These are phyloP conservation scores for Chorisops tibialis DNA, from an alignment of 2,888 invertebrate species.

Conservation along the genomic window DNA sequence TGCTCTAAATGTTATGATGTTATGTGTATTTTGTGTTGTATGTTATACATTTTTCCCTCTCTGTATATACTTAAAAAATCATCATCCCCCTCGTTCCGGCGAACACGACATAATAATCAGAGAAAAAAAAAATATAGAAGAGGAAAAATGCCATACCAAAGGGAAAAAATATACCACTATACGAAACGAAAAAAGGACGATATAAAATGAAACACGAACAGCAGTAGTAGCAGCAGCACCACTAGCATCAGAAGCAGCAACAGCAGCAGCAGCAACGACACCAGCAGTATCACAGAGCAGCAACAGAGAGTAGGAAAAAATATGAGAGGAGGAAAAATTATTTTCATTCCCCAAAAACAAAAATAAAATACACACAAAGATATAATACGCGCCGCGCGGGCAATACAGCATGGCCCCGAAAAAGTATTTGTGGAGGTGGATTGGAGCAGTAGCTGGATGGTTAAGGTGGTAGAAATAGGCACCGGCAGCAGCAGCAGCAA, in stretches of 20 bases:
- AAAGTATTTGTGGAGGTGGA: constrained; percentile 24
- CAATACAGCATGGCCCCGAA: neutral
- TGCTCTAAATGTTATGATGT: constrained; percentile 42
- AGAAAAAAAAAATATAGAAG: constrained; percentile 9
- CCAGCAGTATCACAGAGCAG: neutral
- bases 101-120: constrained; percentile 25
- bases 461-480: neutral
- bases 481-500: constrained; percentile 7
- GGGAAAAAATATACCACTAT: constrained; percentile 24
- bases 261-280: neutral
- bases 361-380: constrained; percentile 17
- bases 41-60: constrained; percentile 29
- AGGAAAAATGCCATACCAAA: constrained; percentile 18
- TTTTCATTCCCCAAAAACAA: constrained; percentile 24
- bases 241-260: constrained; percentile 7
- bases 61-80: constrained; percentile 29
- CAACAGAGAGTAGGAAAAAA: constrained; percentile 11
- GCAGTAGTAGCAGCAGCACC: constrained; percentile 1
- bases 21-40: constrained; percentile 40
- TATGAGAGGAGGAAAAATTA: constrained; percentile 22
- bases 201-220: constrained; percentile 14
- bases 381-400: neutral
- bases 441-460: constrained; percentile 5
- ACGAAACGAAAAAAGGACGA: constrained; percentile 22
- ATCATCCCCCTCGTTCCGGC: constrained; percentile 26